A percentile compares a stretch with the other conserved stretches of the same genome.
Evolutionary conservation across 2,797 vertebrate species (phyloP).

Genomic region (Thaleichthys pacificus): DNA sequence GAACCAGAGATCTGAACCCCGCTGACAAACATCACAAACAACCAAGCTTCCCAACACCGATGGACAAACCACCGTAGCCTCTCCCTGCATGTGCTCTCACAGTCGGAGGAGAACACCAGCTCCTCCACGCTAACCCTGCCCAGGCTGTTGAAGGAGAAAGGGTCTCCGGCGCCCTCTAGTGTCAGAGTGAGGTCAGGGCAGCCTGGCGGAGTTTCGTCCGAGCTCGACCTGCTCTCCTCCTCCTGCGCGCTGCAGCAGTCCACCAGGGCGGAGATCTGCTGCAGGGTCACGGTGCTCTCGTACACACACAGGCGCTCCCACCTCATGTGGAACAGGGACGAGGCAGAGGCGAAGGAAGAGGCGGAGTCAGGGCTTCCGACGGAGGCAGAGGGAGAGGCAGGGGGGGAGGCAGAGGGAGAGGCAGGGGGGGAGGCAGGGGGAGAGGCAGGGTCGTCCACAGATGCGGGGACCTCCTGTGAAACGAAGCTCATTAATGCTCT

Average conservation of each 20-base stretch:
- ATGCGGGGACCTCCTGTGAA: no score
- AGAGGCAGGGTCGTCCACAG: no score
- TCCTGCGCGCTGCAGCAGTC: not conserved
- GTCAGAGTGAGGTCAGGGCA: constrained; percentile 28
- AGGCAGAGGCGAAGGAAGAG: constrained; percentile 44
- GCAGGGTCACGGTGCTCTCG: constrained; percentile 42
- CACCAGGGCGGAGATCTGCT: constrained; percentile 48
- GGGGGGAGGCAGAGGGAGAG: no score
- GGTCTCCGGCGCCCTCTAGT: constrained; percentile 50
- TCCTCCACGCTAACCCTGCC: constrained; percentile 29
- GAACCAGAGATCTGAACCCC: not conserved
- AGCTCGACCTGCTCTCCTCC: constrained; percentile 17
- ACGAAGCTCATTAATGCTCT: not conserved
- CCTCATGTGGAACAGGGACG: constrained; percentile 34
- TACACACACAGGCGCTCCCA: constrained; percentile 14
- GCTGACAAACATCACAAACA: not conserved
- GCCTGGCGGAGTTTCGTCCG: constrained; percentile 6
- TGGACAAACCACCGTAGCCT: not conserved
- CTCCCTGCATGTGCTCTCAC: constrained; percentile 23
- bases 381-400: not conserved
- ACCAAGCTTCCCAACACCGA: not conserved
- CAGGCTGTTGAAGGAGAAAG: constrained; percentile 19
- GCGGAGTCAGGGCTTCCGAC: constrained; percentile 25
- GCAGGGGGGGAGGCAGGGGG: no score
- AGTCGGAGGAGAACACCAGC: constrained; percentile 18